These are phyloP conservation scores for Hyperoplus immaculatus DNA, from an alignment of 2,797 vertebrate genomes.

Conservation along the genomic window DNA sequence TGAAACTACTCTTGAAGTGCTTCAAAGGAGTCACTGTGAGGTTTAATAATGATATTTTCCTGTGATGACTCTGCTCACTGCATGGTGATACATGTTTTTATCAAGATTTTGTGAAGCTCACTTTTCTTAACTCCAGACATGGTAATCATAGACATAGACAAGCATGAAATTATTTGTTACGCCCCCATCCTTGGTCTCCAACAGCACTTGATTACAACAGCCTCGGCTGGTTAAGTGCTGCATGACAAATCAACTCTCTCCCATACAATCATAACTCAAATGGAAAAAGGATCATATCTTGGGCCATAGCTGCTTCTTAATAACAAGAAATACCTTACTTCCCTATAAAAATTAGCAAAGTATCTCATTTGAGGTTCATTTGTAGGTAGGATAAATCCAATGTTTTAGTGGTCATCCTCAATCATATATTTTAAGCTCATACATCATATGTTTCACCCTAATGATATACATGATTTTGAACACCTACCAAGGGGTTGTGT, in stretches of 20 bases:
- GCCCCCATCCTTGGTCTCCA: conserved; percentile 34
- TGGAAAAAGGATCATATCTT: conserved; percentile 24
- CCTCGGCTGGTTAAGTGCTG: conserved; percentile 39
- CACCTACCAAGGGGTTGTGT: too few relatives aligned
- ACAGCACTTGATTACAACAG: conserved; percentile 53
- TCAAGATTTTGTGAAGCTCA: conserved; percentile 47
- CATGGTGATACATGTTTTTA: conserved; percentile 42
- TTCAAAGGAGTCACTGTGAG: conserved; percentile 43
- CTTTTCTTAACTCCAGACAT: conserved; percentile 46
- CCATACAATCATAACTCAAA: conserved; percentile 26
- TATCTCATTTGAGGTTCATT: background rate
- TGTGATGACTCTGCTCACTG: conserved; percentile 34
- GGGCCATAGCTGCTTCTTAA: background rate
- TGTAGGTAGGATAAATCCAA: background rate
- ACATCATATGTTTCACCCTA: background rate
- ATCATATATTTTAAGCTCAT: background rate
- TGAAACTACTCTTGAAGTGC: conserved; percentile 40
- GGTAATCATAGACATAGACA: conserved; percentile 51
- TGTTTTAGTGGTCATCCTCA: background rate
- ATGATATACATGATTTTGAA: background rate
- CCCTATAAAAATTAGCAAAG: background rate
- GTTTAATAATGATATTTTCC: conserved; percentile 43
- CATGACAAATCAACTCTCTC: conserved; percentile 46
- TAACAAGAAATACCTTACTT: background rate
- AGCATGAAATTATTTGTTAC: conserved; percentile 68